These are phyloP conservation scores for Nilaparvata lugens DNA, from an alignment of 1,140 invertebrate species.

Conservation along the genomic window DNA sequence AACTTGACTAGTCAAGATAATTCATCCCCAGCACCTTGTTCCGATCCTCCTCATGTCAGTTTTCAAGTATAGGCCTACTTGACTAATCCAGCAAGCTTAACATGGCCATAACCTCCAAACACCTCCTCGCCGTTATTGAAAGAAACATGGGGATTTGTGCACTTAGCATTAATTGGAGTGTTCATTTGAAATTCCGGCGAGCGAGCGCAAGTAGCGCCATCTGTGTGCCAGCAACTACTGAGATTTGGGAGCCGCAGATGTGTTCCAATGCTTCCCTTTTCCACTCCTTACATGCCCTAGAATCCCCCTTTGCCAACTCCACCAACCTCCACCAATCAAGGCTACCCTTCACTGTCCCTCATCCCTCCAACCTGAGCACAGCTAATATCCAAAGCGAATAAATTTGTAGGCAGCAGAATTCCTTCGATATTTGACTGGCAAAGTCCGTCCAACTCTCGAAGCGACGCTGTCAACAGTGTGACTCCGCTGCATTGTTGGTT, in stretches of 20 bases:
- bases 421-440: not conserved
- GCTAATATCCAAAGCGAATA: not conserved
- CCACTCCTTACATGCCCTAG: too few relatives aligned
- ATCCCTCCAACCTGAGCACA: not conserved
- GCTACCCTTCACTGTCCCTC: not conserved
- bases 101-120: too few relatives aligned
- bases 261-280: not conserved
- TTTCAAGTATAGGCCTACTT: too few relatives aligned
- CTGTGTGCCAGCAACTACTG: not conserved
- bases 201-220: not conserved
- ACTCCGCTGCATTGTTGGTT: too few relatives aligned
- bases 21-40: too few relatives aligned
- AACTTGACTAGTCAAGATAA: too few relatives aligned
- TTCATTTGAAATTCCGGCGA: not conserved
- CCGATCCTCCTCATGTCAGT: too few relatives aligned
- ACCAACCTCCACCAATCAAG: too few relatives aligned
- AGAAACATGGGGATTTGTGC: not conserved
- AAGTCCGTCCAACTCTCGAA: not conserved
- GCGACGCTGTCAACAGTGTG: too few relatives aligned
- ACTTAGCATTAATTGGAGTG: conserved; percentile 1
- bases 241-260: conserved; percentile 1
- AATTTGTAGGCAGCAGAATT: not conserved
- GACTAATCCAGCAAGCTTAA: too few relatives aligned
- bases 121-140: not conserved
- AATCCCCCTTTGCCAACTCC: too few relatives aligned